A percentile compares a stretch with the other conserved stretches of the same genome.
Conservation (phyloP, 2,888 invertebrate species). For the Agrilus mali region DNA sequence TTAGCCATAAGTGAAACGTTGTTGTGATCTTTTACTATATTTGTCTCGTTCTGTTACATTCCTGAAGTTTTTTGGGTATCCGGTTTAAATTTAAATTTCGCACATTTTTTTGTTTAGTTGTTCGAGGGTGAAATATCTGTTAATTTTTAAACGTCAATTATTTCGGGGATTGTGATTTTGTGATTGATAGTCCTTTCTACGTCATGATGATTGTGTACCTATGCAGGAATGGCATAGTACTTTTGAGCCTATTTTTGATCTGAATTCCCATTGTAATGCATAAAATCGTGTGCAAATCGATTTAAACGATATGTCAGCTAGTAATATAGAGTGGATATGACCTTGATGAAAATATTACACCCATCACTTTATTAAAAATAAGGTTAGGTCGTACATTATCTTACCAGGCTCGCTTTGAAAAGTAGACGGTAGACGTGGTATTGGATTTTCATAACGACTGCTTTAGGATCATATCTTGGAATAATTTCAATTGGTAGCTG, state of each 20-base stretch:
- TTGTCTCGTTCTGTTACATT: constrained; percentile 19
- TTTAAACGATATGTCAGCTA: constrained; percentile 15
- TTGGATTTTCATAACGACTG: too few species aligned
- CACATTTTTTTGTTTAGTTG: too few species aligned
- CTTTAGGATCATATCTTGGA: too few species aligned
- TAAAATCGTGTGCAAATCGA: constrained; percentile 10
- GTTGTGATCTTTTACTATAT: constrained; percentile 21
- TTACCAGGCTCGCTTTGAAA: constrained; percentile 4
- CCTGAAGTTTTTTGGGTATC: constrained; percentile 12
- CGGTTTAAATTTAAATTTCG: too few species aligned
- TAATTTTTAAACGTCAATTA: too few species aligned
- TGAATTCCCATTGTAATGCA: constrained; percentile 7
- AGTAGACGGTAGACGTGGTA: too few species aligned
- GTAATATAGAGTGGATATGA: constrained; percentile 24
- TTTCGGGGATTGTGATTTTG: too few species aligned
- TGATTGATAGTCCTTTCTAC: constrained; percentile 1
- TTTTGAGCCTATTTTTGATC: background rate
- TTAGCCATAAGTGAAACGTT: background rate
- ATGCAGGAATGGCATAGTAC: background rate
- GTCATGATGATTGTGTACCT: constrained; percentile 2
- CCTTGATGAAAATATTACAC: constrained; percentile 34
- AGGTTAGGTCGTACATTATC: constrained; percentile 29
- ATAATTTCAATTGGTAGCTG: too few species aligned
- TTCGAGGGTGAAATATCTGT: too few species aligned
- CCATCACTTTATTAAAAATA: constrained; percentile 33